Evolutionary conservation across 1,140 invertebrate genomes (phyloP), one percentile per base, ranked within the genome.

Genomic region (Episyrphus balteatus): DNA sequence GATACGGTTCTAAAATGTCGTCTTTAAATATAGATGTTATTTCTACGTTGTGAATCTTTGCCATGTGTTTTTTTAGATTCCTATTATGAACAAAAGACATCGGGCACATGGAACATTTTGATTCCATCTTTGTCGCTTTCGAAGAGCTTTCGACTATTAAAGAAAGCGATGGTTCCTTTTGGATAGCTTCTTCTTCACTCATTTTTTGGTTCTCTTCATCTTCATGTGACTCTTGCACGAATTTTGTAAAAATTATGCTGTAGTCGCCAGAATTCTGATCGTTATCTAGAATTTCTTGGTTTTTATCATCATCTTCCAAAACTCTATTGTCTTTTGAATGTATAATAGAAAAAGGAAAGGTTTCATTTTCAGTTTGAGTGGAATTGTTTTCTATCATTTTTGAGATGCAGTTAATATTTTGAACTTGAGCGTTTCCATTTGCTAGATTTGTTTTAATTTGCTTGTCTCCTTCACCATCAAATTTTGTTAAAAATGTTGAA

Each of bases 41-140:
- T 37, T 34, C 34, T 21, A 26, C 26, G 6, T n/a, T 15, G 17
- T 49, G 47, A 10, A 30, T 13, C 8, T 51, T 48, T 9, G 26
- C 31, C 42, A 43, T 19, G 31, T 52, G 51, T 2, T 44, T n/a
- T 18, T 39, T 33, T 14, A 52, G 32, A 15, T 46, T 44, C 13
- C 43, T 52, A 6, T 32, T 5, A 41, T 33, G 49, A 17, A 50
- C 48, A 50, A 52, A 52, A 19, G 45, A 42, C 51, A 52, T 50
- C 8, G 41, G 36, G 32, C 51, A 52, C 13, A 43, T 13, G 7
- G 38, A 13, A 44, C 51, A 52, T 41, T 49, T 50, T 8, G 45
- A 10, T 30, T 46, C 36, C 14, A 40, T 18, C 14, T 46, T 51
- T 11, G 17, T 30, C n/a, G 13, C 36, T 2, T n/a, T 15, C 3